Percentiles rank a stretch among this genome's conserved stretches.
Conservation (phyloP, 2,797 vertebrate genomes). For the Pantherophis alleghaniensis region DNA sequence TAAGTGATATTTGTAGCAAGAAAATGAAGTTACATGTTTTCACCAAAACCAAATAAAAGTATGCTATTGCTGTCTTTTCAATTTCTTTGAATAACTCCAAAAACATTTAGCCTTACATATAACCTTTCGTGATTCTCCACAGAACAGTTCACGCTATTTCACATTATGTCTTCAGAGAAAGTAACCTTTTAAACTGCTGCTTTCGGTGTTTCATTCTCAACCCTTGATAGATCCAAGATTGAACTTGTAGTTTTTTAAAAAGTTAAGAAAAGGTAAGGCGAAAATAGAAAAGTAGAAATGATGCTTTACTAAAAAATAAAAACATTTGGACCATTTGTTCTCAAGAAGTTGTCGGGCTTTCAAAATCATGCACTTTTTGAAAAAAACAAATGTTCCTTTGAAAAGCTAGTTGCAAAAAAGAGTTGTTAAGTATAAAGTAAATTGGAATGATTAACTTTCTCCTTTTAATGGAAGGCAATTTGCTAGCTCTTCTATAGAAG, state of each 20-base stretch:
- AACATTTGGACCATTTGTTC: slow-evolving; percentile 20
- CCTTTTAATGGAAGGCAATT: neutral
- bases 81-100: slow-evolving; percentile 26
- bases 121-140: slow-evolving; percentile 4
- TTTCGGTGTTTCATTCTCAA: slow-evolving; percentile 43
- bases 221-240: slow-evolving; percentile 41
- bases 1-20: slow-evolving; percentile 33
- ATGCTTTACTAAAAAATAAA: slow-evolving; percentile 15
- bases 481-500: neutral
- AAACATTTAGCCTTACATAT: neutral
- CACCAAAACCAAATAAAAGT: slow-evolving; percentile 31
- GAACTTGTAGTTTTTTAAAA: slow-evolving; percentile 48
- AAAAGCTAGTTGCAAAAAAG: neutral
- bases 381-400: neutral
- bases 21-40: slow-evolving; percentile 40
- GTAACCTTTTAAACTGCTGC: slow-evolving; percentile 43
- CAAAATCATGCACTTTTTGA: slow-evolving; percentile 7
- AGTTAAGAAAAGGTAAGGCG: slow-evolving; percentile 32
- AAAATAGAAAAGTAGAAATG: slow-evolving; percentile 38
- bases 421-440: neutral
- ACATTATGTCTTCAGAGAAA: slow-evolving; percentile 39
- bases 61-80: slow-evolving; percentile 44
- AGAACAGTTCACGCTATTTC: slow-evolving; percentile 30
- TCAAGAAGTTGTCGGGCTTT: slow-evolving; percentile 31
- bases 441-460: neutral